Evolutionary conservation across 2,113 vertebrate species (phyloP).

Genomic region (Atherinomorus stipes): DNA sequence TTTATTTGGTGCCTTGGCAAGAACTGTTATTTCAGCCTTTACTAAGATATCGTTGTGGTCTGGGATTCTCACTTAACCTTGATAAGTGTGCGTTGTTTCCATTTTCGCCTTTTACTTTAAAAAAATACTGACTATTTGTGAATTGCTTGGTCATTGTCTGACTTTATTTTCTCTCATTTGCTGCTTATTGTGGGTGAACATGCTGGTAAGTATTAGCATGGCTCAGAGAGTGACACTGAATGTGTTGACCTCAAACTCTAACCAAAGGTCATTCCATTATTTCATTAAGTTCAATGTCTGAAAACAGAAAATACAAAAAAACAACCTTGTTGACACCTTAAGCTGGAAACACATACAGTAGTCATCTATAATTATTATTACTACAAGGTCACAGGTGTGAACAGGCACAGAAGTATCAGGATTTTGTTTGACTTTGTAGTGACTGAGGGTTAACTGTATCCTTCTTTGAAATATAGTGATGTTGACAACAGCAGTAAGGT

Average conservation of each 20-base stretch:
- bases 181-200: constrained; percentile 82
- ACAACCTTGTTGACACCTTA: background rate
- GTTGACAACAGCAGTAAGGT: no score
- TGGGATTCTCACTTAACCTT: background rate
- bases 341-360: background rate
- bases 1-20: background rate
- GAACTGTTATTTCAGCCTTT: constrained; percentile 14
- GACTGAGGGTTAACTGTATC: no score
- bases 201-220: constrained; percentile 87
- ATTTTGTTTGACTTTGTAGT: no score
- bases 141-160: constrained; percentile 44
- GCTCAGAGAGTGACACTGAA: constrained; percentile 4
- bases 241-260: background rate
- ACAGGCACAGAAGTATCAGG: no score
- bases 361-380: no score
- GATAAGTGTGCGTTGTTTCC: background rate
- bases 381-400: no score
- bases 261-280: background rate
- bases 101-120: constrained; percentile 12
- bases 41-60: constrained; percentile 9
- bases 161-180: constrained; percentile 82
- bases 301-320: background rate
- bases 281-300: no score
- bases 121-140: background rate
- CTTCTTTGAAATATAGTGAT: no score